Percentiles rank a stretch among this genome's conserved stretches.
These are phyloP conservation scores for Leptocoma aspasia DNA, from an alignment of 2,113 vertebrate genomes.

Conservation along the genomic window DNA sequence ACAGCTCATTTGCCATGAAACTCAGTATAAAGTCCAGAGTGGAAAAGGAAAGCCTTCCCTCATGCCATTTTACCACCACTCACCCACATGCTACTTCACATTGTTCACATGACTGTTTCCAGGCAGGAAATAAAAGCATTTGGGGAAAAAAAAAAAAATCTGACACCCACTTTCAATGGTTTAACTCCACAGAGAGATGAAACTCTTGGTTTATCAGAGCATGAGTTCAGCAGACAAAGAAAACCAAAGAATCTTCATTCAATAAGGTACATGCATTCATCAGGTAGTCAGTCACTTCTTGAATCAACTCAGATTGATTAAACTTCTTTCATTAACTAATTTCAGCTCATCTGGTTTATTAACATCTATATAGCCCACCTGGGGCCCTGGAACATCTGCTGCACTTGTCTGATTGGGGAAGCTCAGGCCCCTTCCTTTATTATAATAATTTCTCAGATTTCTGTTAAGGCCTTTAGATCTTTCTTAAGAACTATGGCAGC, in stretches of 20 bases:
- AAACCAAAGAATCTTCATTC: neutral
- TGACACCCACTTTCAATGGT: neutral
- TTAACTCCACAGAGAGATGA: neutral
- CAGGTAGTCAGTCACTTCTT: neutral
- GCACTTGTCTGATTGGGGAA: neutral
- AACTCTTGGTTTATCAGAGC: neutral
- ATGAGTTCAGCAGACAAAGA: neutral
- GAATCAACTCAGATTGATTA: conserved; percentile 15
- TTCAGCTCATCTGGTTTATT: conserved; percentile 41
- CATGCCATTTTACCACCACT: neutral
- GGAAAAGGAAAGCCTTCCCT: neutral
- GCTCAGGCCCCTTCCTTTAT: neutral
- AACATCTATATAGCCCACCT: conserved; percentile 25
- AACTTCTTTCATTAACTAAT: conserved; percentile 29
- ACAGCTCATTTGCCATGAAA: neutral
- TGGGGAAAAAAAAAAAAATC: neutral
- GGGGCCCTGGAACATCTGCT: conserved; percentile 8
- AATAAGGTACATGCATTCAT: neutral
- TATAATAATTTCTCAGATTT: neutral
- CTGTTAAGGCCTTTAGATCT: neutral
- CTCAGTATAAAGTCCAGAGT: neutral
- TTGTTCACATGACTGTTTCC: neutral
- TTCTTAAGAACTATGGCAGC: neutral
- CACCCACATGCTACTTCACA: neutral
- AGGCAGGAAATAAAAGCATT: neutral